Percentiles rank a stretch among this genome's conserved stretches.
These are phyloP conservation scores for Gymnothorax reevesii DNA, from an alignment of 2,797 vertebrate species.

Conservation along the genomic window DNA sequence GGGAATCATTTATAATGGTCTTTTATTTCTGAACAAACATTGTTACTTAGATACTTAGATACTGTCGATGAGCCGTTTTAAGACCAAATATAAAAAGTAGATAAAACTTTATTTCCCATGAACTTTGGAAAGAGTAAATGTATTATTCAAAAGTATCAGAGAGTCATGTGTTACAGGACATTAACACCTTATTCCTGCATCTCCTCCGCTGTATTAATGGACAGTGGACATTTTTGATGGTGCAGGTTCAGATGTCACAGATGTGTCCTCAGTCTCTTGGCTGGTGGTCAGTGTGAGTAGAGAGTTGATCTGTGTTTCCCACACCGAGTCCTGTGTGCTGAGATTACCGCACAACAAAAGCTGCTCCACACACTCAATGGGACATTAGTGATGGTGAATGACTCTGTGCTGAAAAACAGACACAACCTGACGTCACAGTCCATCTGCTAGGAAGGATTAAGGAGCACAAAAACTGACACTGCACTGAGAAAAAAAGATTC, in stretches of 20 bases:
- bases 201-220: background rate
- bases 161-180: no score
- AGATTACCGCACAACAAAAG: conserved; percentile 24
- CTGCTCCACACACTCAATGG: conserved; percentile 28
- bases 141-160: no score
- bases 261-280: conserved; percentile 5
- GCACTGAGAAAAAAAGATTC: background rate
- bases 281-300: conserved; percentile 26
- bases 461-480: conserved; percentile 14
- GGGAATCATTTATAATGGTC: no score
- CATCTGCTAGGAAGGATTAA: conserved; percentile 29
- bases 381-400: conserved; percentile 20
- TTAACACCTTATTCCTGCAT: no score
- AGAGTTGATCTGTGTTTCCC: conserved; percentile 18
- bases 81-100: no score
- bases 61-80: no score
- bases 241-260: background rate
- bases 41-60: no score
- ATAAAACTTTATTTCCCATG: no score
- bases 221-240: background rate
- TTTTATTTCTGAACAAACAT: no score
- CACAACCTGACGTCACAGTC: conserved; percentile 14
- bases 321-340: conserved; percentile 28
- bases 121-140: no score
- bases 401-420: conserved; percentile 5